Base-by-base conservation (phyloP, 92 coral and sea anemone species). In the Palythoa grandis region DNA sequence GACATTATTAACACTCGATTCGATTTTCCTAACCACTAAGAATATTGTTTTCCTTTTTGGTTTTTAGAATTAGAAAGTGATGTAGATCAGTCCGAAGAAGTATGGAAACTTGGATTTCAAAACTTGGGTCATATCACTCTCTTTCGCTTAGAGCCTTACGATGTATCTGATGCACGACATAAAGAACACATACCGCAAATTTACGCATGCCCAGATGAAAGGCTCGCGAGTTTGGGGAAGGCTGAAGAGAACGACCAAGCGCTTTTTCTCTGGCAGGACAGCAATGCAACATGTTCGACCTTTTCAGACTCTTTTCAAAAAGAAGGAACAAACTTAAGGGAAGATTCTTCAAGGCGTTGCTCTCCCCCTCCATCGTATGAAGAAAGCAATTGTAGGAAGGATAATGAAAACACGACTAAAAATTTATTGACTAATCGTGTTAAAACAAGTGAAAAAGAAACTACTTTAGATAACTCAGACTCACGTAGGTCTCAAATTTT, bases 311-410 rank as follows among this genome's bases (percentile, higher is more conserved):
- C 74, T 0, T 23, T 63, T 63, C n/a, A 14, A 40, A 23, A 43
- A 47, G n/a, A 66, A 24, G 74, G 23, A 58, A 66, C 23, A n/a
- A 43, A 23, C 5, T 4, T 2, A 29, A 47, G 24, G 50, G 65
- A 22, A 63, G 19, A 1, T 20, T 5, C 38, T 7, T 11, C 84
- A 17, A 14, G 6, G 7, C 61, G 74, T 29, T 72, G 61, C 10
- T 79, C 84, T 20, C 84, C 61, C 20, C 84, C 74, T 22, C 84
- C 74, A 22, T 24, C 84, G 48, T 79, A 65, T 22, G 74, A 23
- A 67, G 38, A 40, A 5, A 11, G 70, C 19, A 40, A 14, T 71
- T 61, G 37, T 19, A 22, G 22, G 17, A 78, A 37, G 5, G 29
- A 19, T 37, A 40, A 12, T 4, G 74, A 43, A 2, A 17, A 43